A percentile compares a stretch with the other conserved stretches of the same genome.
Conservation (phyloP, 2,797 vertebrate genomes). For the Esox lucius region DNA sequence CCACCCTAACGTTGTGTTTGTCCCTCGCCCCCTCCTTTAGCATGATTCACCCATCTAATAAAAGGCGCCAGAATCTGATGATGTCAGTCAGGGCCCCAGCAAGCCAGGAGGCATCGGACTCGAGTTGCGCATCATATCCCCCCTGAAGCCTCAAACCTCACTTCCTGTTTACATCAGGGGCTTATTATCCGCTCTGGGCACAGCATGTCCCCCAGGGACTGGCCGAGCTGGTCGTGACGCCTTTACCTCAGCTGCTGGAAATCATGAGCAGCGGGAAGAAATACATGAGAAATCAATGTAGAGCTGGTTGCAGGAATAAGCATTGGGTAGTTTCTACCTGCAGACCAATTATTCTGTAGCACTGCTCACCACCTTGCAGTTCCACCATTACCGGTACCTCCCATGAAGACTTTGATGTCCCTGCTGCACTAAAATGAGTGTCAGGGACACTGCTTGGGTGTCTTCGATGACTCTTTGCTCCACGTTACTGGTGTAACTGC, state of each 20-base stretch:
- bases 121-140: background rate
- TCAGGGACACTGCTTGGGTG: background rate
- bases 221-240: slow-evolving; percentile 33
- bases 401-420: background rate
- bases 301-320: background rate
- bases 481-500: background rate
- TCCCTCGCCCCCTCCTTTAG: slow-evolving; percentile 42
- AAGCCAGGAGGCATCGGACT: background rate
- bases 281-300: background rate
- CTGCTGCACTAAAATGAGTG: background rate
- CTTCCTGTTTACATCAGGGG: slow-evolving; percentile 10
- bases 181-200: slow-evolving; percentile 35
- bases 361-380: background rate
- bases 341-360: background rate
- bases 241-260: slow-evolving; percentile 25
- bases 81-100: slow-evolving; percentile 23
- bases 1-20: slow-evolving; percentile 41
- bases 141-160: background rate
- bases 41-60: slow-evolving; percentile 54
- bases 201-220: slow-evolving; percentile 47
- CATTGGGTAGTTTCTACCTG: background rate
- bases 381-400: background rate
- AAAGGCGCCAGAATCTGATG: slow-evolving; percentile 40
- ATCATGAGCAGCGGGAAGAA: slow-evolving; percentile 33
- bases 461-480: background rate